phyloP scores from a whole-genome alignment of 2,113 vertebrate genomes.

The Rhagologus leucostigma region DNA sequence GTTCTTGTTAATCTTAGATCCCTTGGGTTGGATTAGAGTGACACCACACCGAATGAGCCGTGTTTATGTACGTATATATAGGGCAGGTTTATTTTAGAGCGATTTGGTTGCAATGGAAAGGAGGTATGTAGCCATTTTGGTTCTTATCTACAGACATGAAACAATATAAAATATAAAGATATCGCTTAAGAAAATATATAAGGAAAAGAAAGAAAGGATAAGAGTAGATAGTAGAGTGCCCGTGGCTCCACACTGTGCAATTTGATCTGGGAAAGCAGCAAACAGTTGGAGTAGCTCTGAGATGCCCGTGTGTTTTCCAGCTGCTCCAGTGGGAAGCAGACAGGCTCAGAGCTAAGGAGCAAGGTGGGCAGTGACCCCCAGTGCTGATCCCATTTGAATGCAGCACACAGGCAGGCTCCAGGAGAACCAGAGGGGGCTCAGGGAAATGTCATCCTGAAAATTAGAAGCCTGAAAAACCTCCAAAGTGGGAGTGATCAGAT shows the following conservation, averaged over 20 bases:
- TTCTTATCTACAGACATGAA: background rate
- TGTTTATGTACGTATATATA: background rate
- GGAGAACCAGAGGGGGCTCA: background rate
- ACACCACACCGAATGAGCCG: background rate
- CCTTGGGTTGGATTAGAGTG: background rate
- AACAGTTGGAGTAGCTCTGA: background rate
- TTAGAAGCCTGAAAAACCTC: background rate
- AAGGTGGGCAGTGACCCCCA: background rate
- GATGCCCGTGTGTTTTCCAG: background rate
- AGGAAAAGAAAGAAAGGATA: background rate
- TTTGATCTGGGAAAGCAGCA: background rate
- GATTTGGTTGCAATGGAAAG: background rate
- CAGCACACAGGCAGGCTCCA: background rate
- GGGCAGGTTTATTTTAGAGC: background rate
- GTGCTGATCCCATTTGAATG: background rate
- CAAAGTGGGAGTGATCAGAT: background rate
- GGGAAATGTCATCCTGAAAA: background rate
- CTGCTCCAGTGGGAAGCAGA: background rate
- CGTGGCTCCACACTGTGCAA: rapidly evolving
- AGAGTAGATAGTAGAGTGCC: background rate
- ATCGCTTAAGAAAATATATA: background rate
- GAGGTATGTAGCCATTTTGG: background rate
- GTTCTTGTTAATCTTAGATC: background rate
- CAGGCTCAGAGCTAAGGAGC: background rate
- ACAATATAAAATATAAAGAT: background rate